Evolutionary conservation across 1,140 invertebrate genomes (phyloP), one percentile per base, ranked within the genome.

Genomic region (Cardiocondyla obscurior): DNA sequence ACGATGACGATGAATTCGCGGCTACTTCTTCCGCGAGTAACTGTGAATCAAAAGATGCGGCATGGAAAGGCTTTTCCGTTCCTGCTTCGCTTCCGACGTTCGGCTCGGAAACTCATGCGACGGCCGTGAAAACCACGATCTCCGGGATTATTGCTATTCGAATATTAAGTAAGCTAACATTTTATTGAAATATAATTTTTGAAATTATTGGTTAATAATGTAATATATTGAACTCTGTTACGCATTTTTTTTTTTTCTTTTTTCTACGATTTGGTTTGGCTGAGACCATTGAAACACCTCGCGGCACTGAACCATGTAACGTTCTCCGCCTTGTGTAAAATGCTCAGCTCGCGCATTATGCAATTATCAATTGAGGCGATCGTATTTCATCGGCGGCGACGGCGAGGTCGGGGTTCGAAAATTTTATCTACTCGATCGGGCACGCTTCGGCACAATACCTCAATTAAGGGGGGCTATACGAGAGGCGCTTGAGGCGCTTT

Each of bases 371-470:
- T 76, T 46, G 57, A 51, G 19, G 2, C 42, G 57, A 76, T 76
- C 57, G 73, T 76, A 64, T 49, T 76, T 76, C 57, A 64, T 64
- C 39, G 57, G 57, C 53, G 70, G 6, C 16, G 70, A 12, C 67
- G 67, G 28, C 57, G 57, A 25, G 51, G 28, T 76, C 73, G 73
- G 25, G 73, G 14, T 58, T 62, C 57, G 55, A 64, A 62, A 76
- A 76, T 76, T 76, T 76, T 64, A 76, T 76, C 57, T 46, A 58
- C 57, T 64, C 57, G 57, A 76, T 76, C 73, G 28, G 28, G 39
- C 72, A 76, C 57, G 72, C 72, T 76, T 76, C 72, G 16, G 19
- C 73, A 76, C 73, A 76, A 76, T 76, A 49, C 72, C 28, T 76
- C 57, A 76, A 76, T 76, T 76, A 76, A n/a, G 57, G 73, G 28